Percentiles rank a stretch among this genome's conserved stretches.
Evolutionary conservation across 2,888 invertebrate genomes (phyloP).

Genomic region (Leptarthrus brevirostris): DNA sequence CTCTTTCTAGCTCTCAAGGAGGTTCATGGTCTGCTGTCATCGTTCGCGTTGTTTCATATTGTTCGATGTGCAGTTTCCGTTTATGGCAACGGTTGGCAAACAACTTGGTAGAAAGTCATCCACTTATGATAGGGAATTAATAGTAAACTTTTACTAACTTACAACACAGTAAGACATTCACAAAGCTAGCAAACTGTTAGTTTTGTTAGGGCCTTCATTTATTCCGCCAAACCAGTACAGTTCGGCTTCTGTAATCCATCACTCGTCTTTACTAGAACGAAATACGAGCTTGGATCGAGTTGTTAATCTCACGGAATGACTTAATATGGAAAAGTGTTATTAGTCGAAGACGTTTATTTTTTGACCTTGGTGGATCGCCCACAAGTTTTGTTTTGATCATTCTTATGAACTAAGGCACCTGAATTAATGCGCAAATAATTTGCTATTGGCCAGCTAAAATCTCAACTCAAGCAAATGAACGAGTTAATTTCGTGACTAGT

Average conservation of each 20-base stretch:
- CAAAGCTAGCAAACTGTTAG: slow-evolving; percentile 18
- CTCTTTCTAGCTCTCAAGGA: slow-evolving; percentile 9
- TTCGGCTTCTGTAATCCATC: background rate
- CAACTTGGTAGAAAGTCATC: slow-evolving; percentile 14
- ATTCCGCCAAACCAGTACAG: background rate
- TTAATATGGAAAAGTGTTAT: slow-evolving; percentile 37
- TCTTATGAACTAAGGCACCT: slow-evolving; percentile 12
- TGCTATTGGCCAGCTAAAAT: background rate
- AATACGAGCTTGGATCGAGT: background rate
- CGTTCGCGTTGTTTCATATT: slow-evolving; percentile 14
- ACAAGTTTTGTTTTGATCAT: slow-evolving; percentile 24
- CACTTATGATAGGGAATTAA: slow-evolving; percentile 13
- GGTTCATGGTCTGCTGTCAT: slow-evolving; percentile 17
- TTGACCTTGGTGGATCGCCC: slow-evolving; percentile 37
- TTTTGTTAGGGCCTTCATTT: slow-evolving; percentile 24
- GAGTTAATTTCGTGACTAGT: slow-evolving; percentile 30
- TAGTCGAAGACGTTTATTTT: slow-evolving; percentile 37
- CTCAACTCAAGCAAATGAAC: slow-evolving; percentile 13
- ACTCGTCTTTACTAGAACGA: background rate
- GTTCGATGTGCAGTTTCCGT: slow-evolving; percentile 14
- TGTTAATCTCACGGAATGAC: slow-evolving; percentile 16
- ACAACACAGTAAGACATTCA: background rate
- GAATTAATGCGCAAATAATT: slow-evolving; percentile 35
- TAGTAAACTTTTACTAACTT: slow-evolving; percentile 7
- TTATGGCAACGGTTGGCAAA: slow-evolving; percentile 14